Base-by-base conservation (phyloP, 1,140 invertebrate genomes). In the Scaptodrosophila lebanonensis region DNA sequence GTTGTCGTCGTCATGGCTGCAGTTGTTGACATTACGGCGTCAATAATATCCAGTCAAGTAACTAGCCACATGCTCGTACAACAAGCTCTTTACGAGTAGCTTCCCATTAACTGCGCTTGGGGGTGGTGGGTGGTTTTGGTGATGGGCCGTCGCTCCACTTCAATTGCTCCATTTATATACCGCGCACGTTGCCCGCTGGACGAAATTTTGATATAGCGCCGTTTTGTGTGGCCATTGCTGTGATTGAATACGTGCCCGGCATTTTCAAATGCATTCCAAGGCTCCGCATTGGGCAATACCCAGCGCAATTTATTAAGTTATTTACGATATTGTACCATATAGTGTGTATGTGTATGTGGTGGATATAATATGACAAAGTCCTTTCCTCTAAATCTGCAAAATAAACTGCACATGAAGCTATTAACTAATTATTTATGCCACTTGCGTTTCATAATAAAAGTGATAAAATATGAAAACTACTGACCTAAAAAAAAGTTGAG, bases 221-320 rank as follows among this genome's bases (percentile, higher is more conserved):
- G 68, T 79, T 82, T 62, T 79, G 75, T 77, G 73, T 82, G 72
- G 75, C 73, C 75, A 69, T 73, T 82, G 62, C 73, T 79, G 73
- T 79, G 73, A 79, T 79, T 79, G 73, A 79, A 79, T 79, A 79
- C 73, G 73, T 79, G 73, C 57, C 53, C 20, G 18, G 73, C 68
- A 79, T 79, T 18, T 18, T 40, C 36, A 69, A 73, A 43, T 49
- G 25, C 36, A 16, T 20, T 30, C 56, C 75, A 82, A 82, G 73
- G 73, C 75, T 58, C 8, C 8, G 22, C 22, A 25, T 25, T 25
- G n/a, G n/a, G n/a, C n/a, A 25, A 25, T 25, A 25, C 8, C 8
- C 8, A 25, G 22, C 22, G 8, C 8, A 25, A 25, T 33, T 33
- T 33, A 8, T 33, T 33, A n/a, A n/a, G 32, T n/a, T n/a, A n/a